These are phyloP conservation scores for Cichlasoma orientale DNA, from an alignment of 2,797 vertebrate species.

Conservation along the genomic window DNA sequence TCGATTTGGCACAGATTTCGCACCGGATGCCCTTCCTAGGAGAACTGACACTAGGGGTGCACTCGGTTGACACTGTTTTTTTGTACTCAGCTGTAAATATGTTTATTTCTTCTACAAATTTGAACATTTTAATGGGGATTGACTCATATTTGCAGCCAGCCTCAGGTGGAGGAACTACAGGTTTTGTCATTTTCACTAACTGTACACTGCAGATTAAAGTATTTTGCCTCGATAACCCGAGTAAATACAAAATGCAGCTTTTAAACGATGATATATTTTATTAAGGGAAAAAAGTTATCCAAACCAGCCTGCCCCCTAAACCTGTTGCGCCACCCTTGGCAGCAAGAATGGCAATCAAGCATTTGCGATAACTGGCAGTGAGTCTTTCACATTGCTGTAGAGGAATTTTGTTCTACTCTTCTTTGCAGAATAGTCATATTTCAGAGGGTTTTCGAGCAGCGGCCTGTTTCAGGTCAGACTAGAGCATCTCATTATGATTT, in stretches of 20 bases:
- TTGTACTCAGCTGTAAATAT: too few species aligned
- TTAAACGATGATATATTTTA: neutral
- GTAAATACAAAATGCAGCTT: neutral
- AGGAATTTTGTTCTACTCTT: neutral
- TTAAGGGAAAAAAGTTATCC: neutral
- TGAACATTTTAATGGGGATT: neutral
- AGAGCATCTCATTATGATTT: too few species aligned
- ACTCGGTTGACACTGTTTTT: too few species aligned
- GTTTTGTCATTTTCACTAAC: neutral
- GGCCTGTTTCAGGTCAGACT: too few species aligned
- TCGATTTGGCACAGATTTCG: neutral
- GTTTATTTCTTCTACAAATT: neutral
- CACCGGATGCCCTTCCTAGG: neutral
- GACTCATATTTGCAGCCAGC: too few species aligned
- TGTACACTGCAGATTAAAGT: too few species aligned
- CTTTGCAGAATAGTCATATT: neutral
- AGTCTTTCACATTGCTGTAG: too few species aligned
- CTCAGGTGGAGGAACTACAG: neutral
- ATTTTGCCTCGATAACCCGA: neutral
- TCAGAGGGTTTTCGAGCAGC: too few species aligned
- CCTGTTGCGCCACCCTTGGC: neutral
- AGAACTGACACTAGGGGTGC: too few species aligned
- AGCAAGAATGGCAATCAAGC: neutral
- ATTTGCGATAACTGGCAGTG: neutral
- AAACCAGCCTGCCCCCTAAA: neutral